Conservation (phyloP, 2,797 vertebrate species). For the Scolopax bukidnonensis region DNA sequence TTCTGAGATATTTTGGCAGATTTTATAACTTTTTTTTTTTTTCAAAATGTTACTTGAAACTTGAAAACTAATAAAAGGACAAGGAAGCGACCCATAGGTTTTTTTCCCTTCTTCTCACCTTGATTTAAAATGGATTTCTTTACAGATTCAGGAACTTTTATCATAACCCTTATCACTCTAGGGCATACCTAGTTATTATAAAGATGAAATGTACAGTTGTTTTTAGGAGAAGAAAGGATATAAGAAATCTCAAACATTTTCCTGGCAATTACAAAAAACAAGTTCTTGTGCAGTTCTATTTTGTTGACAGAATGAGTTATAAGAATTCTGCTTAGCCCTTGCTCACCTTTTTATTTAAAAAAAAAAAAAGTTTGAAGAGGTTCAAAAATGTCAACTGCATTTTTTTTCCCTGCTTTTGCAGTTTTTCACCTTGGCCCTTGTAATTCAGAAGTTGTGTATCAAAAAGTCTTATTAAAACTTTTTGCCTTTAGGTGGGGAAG, state of each 20-base stretch:
- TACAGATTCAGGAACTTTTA: neutral
- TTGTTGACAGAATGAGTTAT: neutral
- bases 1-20: neutral
- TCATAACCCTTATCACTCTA: neutral
- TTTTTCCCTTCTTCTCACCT: neutral
- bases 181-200: neutral
- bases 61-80: neutral
- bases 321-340: neutral
- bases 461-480: neutral
- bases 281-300: neutral
- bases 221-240: neutral
- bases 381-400: neutral
- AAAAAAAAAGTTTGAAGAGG: neutral
- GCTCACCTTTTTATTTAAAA: neutral
- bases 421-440: neutral
- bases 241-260: neutral
- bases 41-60: neutral
- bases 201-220: neutral
- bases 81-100: neutral
- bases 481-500: neutral
- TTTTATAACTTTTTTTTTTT: neutral
- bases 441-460: neutral
- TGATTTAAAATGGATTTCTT: slow-evolving; percentile 1
- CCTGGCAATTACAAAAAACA: neutral
- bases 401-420: neutral